Base-by-base conservation (phyloP, 2,113 vertebrate genomes). In the Dinomys branickii region DNA sequence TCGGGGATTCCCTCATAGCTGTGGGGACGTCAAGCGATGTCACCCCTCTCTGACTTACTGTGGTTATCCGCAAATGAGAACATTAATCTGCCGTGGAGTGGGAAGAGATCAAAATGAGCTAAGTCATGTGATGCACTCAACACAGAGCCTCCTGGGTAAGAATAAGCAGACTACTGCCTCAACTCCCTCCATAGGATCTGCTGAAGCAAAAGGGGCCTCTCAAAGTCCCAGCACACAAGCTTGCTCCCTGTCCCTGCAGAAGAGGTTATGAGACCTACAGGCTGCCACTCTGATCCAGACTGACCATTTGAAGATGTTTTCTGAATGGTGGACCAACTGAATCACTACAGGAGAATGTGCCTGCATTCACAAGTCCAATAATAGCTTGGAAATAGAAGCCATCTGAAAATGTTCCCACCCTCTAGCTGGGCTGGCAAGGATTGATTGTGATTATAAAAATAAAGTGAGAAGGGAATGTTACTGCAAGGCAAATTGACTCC, bases 401-500 rank as follows among this genome's bases (percentile, higher is more conserved):
- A 73, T 88, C 83, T 90, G 94, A 89, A 91, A 93, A n/a, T 19
- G 73, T 41, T 58, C 75, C 90, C 71, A 0, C 63, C 61, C 85
- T 84, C 52, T 38, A 77, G 75, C 81, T 50, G 69, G 61, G 87
- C 1, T 95, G 96, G 94, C 94, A 87, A 77, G 44, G 63, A 22
- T 3, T 69, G 86, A 50, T 24, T 28, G 30, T 10, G 85, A 85
- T 92, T 90, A 82, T 71, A 90, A 97, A 88, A 95, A 89, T 75
- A 86, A 88, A 97, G 85, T 13, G 59, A 94, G 82, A 73, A 44
- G 86, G 78, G 91, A 86, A 91, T 54, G 89, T 90, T 75, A 86
- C 93, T 71, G 87, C 83, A 44, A 89, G 84, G 82, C 94, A 97
- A 95, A 97, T 0, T 58, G 77, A 93, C 94, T 54, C 97, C 94